Evolutionary conservation across 2,888 invertebrate species (phyloP).

Genomic region (Apoderus coryli): DNA sequence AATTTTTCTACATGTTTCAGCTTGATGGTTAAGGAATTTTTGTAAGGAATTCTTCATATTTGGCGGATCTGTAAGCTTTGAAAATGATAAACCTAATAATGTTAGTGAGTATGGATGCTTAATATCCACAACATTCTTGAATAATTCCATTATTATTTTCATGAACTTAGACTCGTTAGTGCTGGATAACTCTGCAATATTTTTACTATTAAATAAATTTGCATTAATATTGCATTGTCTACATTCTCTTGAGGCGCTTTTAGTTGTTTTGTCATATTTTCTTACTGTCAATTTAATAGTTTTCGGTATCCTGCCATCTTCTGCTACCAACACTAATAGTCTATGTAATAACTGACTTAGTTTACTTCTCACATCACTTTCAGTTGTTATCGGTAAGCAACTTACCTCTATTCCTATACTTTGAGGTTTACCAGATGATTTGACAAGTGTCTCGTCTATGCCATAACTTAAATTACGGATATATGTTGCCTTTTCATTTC

Average conservation of each 20-base stretch:
- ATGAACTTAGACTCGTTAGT: conserved; percentile 50
- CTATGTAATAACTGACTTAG: conserved; percentile 53
- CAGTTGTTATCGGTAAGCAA: conserved; percentile 55
- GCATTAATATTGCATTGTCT: conserved; percentile 60
- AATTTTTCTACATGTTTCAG: not conserved
- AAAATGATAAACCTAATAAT: conserved; percentile 65
- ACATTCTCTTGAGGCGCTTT: conserved; percentile 57
- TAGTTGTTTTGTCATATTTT: conserved; percentile 51
- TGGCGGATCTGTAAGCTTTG: conserved; percentile 61
- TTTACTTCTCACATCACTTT: conserved; percentile 59
- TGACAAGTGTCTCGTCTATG: conserved; percentile 57
- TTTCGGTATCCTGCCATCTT: conserved; percentile 66
- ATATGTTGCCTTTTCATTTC: conserved; percentile 51
- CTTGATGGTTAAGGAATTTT: not conserved
- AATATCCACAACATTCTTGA: conserved; percentile 57
- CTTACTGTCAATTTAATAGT: conserved; percentile 60
- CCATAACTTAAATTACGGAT: conserved; percentile 58
- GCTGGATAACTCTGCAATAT: conserved; percentile 29
- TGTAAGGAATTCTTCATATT: conserved; percentile 37
- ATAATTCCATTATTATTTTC: conserved; percentile 56
- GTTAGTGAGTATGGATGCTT: conserved; percentile 67
- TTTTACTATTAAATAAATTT: conserved; percentile 38
- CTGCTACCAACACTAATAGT: conserved; percentile 53
- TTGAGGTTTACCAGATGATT: conserved; percentile 61
- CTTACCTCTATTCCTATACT: conserved; percentile 70